Base-by-base conservation (phyloP, 2,113 vertebrate species). In the Thamnophis sirtalis region DNA sequence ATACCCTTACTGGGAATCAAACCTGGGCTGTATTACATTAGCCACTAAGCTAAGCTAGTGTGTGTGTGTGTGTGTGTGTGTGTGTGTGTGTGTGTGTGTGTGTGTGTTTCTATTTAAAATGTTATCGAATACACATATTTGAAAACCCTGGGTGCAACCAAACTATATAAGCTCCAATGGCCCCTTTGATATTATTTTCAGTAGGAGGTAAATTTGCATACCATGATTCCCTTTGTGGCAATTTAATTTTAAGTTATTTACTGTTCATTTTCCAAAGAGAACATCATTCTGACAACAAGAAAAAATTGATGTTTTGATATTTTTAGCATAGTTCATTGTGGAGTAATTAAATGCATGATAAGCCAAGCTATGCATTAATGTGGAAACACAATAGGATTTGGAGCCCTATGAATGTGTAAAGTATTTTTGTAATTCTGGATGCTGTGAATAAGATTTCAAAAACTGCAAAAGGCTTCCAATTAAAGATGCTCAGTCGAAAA, bases 101-200 rank as follows among this genome's bases (percentile, higher is more conserved):
- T 33, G 50, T 87, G 17, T 73, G 89, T 88, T 91, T 88, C 1
- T 24, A 87, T 94, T 84, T 89, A 5, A 94, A 48, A 93, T 89
- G 63, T 2, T 93, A 26, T 86, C 93, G 55, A 26, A 85, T 91
- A 91, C 28, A 28, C n/a, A 21, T 50, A 48, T 51, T 93, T 80
- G 28, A 90, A 87, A 10, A 84, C 86, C 5, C 28, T 15, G 38
- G 17, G 33, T 80, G 38, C 51, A 92, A 49, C 38, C 38, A 17
- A 56, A 7, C 2, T 88, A 19, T 48, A 73, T 80, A 73, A 73
- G 21, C 60, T 55, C 91, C 33, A 54, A 54, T 54, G 60, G 33
- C 24, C 22, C 38, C 43, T 55, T 50, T 33, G 38, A 38, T 17
- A n/a, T 88, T 50, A 84, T 49, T 88, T 88, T 56, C 51, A 86